Evolutionary conservation across 2,113 vertebrate genomes (phyloP).

Genomic region (Bambusicola thoracicus): DNA sequence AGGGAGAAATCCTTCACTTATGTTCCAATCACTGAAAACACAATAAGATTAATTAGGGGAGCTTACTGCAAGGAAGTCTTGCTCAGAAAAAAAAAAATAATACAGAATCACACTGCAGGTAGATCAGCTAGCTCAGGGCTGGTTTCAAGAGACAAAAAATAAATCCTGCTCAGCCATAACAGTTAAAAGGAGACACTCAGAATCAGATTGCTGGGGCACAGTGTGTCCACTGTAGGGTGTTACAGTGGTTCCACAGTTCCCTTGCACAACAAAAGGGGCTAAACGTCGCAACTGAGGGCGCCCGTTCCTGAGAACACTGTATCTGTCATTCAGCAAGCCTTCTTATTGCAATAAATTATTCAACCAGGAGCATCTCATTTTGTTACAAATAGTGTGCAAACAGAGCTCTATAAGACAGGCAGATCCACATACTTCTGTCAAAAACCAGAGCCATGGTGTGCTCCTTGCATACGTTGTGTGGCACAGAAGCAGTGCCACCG

Average conservation of each 20-base stretch:
- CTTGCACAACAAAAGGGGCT: not conserved
- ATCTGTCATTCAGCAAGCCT: not conserved
- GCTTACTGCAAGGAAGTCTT: not conserved
- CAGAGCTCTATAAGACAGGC: not conserved
- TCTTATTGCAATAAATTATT: not conserved
- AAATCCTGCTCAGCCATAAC: not conserved
- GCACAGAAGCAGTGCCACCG: not conserved
- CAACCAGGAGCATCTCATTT: not conserved
- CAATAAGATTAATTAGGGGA: not conserved
- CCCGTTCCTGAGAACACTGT: accelerated
- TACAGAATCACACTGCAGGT: not conserved
- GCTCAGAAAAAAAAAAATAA: not conserved
- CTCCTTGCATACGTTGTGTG: accelerated
- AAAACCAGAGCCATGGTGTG: not conserved
- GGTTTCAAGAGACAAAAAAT: not conserved
- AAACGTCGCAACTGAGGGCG: not conserved
- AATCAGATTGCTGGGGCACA: not conserved
- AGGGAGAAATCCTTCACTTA: not conserved
- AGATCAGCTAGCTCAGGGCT: not conserved
- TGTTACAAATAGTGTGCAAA: not conserved
- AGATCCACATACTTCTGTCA: not conserved
- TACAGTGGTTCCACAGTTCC: not conserved
- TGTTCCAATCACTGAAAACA: not conserved
- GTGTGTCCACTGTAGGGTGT: not conserved
- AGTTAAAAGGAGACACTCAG: not conserved